A percentile compares a stretch with the other conserved stretches of the same genome.
These are phyloP conservation scores for Polymixis flavicincta DNA, from an alignment of 2,888 invertebrate species.

Conservation along the genomic window DNA sequence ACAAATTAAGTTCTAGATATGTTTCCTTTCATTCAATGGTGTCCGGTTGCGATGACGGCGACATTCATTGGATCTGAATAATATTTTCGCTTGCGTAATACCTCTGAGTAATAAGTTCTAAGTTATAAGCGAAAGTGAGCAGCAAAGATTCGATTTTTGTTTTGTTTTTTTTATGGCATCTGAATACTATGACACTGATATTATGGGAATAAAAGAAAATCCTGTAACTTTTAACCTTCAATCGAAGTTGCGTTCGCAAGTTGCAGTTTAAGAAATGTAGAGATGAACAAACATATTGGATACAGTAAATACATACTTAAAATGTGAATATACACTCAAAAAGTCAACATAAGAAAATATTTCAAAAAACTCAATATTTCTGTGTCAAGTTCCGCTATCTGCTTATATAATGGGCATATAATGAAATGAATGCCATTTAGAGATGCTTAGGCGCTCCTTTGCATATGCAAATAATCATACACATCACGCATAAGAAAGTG, in stretches of 20 bases:
- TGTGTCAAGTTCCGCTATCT: slow-evolving; percentile 5
- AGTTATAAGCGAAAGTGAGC: slow-evolving; percentile 9
- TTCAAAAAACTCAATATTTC: background rate
- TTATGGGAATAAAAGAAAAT: too few relatives aligned
- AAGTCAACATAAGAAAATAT: too few relatives aligned
- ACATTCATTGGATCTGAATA: slow-evolving; percentile 73
- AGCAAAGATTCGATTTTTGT: background rate
- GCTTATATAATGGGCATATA: slow-evolving; percentile 24
- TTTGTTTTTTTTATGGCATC: background rate
- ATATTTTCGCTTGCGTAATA: slow-evolving; percentile 68
- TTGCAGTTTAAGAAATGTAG: background rate
- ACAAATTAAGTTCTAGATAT: slow-evolving; percentile 45
- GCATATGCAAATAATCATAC: slow-evolving; percentile 53
- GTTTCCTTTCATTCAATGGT: slow-evolving; percentile 63
- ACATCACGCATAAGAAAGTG: slow-evolving; percentile 61
- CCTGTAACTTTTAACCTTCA: background rate
- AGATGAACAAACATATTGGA: background rate
- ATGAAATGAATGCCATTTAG: slow-evolving; percentile 27
- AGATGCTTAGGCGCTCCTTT: slow-evolving; percentile 43
- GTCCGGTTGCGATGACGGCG: slow-evolving; percentile 57
- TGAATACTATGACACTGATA: too few relatives aligned
- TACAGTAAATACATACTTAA: background rate
- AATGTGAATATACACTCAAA: background rate
- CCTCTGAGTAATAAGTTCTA: slow-evolving; percentile 35
- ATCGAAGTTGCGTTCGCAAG: background rate